A percentile compares a stretch with the other conserved stretches of the same genome.
These are phyloP conservation scores for Hylyphantes graminicola DNA, from an alignment of 1,140 invertebrate genomes.

Conservation along the genomic window DNA sequence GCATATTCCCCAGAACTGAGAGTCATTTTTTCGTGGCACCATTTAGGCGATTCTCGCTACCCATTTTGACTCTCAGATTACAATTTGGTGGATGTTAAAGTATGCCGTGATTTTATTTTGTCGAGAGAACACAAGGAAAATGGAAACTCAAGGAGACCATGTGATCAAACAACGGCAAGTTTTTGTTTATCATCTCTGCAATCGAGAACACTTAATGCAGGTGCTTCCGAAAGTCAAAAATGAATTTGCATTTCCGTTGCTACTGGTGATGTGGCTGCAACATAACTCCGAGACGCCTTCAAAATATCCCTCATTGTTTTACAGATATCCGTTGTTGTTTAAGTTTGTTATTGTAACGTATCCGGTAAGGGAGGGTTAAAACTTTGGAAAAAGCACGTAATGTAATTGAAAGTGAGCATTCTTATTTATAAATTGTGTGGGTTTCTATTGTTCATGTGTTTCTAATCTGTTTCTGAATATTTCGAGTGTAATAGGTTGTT, in stretches of 20 bases:
- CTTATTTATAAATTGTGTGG: too few relatives aligned
- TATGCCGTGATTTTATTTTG: too few relatives aligned
- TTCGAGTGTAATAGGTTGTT: background rate
- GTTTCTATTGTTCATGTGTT: background rate
- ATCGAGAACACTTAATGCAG: slow-evolving; percentile 34
- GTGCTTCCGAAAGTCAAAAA: slow-evolving; percentile 28
- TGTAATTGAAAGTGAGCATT: slow-evolving; percentile 37
- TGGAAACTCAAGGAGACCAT: too few relatives aligned
- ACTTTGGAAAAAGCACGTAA: background rate
- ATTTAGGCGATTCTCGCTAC: too few relatives aligned
- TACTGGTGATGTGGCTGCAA: slow-evolving; percentile 14
- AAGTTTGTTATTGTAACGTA: slow-evolving; percentile 47
- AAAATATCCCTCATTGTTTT: slow-evolving; percentile 45
- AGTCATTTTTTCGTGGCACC: too few relatives aligned
- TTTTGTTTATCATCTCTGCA: too few relatives aligned
- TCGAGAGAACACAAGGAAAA: too few relatives aligned
- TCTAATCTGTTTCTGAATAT: background rate
- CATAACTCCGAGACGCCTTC: slow-evolving; percentile 21
- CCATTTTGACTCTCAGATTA: too few relatives aligned
- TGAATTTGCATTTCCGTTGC: slow-evolving; percentile 56
- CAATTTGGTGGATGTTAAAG: too few relatives aligned
- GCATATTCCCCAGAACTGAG: too few relatives aligned
- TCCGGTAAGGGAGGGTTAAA: background rate
- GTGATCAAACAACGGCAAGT: too few relatives aligned
- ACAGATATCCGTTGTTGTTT: slow-evolving; percentile 22